Base-by-base conservation (phyloP, 1,140 invertebrate genomes). In the Calephelis virginiensis region DNA sequence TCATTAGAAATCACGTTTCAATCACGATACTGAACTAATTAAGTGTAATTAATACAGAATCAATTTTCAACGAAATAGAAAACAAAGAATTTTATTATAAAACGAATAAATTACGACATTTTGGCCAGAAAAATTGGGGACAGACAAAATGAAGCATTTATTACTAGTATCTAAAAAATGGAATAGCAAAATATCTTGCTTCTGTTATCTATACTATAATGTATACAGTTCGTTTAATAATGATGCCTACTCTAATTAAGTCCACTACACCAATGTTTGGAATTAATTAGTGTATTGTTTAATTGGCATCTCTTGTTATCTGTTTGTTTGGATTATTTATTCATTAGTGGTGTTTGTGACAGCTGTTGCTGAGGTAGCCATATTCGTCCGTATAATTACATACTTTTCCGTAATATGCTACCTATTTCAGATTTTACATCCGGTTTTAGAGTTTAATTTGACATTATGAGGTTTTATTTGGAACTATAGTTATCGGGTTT, bases 221-320 rank as follows among this genome's bases (percentile, higher is more conserved):
- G 12, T 59, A 59, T 59, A 59, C 28, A 38, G 80, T 71, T 75
- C 79, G 81, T 84, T 86, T 82, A 83, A 90, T 90, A 88, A 86
- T 88, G 83, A 86, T 88, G 78, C 83, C 84, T 78, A 76, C 82
- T 86, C 85, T 88, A 90, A 89, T 91, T 89, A 89, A 88, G 85
- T 89, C 86, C 89, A 91, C 86, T 91, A 88, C 85, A 91, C 81
- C 86, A 86, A 89, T 89, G 89, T 91, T 91, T 91, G 86, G 85
- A 87, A 91, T 89, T 91, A 91, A 91, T 91, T 91, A 91, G 85
- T 85, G 85, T 89, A 91, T 91, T 91, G 86, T 91, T 89, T 89
- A 91, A 91, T 91, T 91, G 89, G 86, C 86, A 89, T 91, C 89
- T 91, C 85, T 89, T 91, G 89, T 91, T 91, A 91, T 91, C 86